Evolutionary conservation across 2,888 invertebrate genomes (phyloP), one percentile per base, ranked within the genome.

Genomic region (Nycteola revayana): DNA sequence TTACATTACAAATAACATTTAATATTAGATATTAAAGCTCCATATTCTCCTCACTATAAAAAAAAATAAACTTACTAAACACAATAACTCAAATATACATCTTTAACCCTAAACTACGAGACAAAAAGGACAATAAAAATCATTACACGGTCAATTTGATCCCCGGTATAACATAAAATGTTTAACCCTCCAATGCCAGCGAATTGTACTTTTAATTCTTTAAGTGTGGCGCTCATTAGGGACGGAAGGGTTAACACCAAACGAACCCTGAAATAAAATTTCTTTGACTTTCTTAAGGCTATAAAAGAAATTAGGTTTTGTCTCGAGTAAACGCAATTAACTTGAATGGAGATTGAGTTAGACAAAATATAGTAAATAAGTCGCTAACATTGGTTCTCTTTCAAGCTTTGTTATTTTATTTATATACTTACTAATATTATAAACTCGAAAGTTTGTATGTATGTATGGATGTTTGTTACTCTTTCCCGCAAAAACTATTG

Each of bases 131-230:
- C 53, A 64, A 54, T 61, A 58, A 64, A 61, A 62, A 62, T 35
- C 60, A 74, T 76, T 72, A 68, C 73, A 79, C 75, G 76, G 75
- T 61, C 68, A 66, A 81, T 83, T 76, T 70, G 58, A 51, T 59
- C 37, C 38, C 39, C 38, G 41, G 56, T 49, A 56, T 75, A 61
- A 74, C 71, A 77, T 80, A 78, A 82, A 80, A 65, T 69, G 65
- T 60, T 70, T 71, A 75, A 71, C 77, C 77, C 75, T 59, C 55
- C 52, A 65, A 66, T 69, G 63, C 61, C 55, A 61, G 67, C 64
- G 59, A 67, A 66, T 66, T 53, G 62, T 46, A 75, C 68, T 75
- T 82, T 80, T 82, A 82, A 81, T 85, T 83, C 75, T 50, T 66
- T 57, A 58, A 66, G 61, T 65, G 58, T 62, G 54, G 42, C 59